Conservation (phyloP, 2,888 invertebrate species). For the Cephus spinipes region DNA sequence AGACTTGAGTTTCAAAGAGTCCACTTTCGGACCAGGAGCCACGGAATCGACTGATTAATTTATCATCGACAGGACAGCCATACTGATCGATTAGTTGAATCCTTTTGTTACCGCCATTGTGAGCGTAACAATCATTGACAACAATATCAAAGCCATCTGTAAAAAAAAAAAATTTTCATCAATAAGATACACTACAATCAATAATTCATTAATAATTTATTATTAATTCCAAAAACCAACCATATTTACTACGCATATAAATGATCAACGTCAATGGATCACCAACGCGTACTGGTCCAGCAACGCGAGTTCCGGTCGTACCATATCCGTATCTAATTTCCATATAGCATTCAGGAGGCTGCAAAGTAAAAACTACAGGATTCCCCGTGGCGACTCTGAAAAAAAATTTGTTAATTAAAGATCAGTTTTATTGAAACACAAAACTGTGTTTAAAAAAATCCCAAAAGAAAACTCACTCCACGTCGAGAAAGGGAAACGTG, state of each 20-base stretch:
- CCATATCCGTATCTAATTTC: slow-evolving; percentile 94
- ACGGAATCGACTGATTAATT: slow-evolving; percentile 90
- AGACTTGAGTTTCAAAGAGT: slow-evolving; percentile 92
- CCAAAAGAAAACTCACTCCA: slow-evolving; percentile 80
- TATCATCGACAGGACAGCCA: slow-evolving; percentile 94
- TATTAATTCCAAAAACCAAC: slow-evolving; percentile 68
- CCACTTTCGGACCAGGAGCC: slow-evolving; percentile 94
- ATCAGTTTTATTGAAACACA: slow-evolving; percentile 11
- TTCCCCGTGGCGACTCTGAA: slow-evolving; percentile 92
- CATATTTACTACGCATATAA: slow-evolving; percentile 95
- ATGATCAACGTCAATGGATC: slow-evolving; percentile 93
- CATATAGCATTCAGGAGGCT: slow-evolving; percentile 96
- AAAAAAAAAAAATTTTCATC: slow-evolving; percentile 35
- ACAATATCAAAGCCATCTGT: slow-evolving; percentile 94
- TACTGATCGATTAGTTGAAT: slow-evolving; percentile 93
- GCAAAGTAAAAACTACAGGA: slow-evolving; percentile 92
- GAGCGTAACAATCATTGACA: slow-evolving; percentile 93
- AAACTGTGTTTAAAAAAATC: slow-evolving; percentile 19
- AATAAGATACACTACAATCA: slow-evolving; percentile 12
- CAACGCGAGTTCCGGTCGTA: slow-evolving; percentile 84
- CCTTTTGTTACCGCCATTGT: slow-evolving; percentile 92
- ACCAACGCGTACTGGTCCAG: slow-evolving; percentile 91
- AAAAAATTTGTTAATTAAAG: slow-evolving; percentile 34
- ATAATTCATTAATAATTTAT: slow-evolving; percentile 12
- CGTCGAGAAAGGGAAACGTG: slow-evolving; percentile 93